A percentile compares a stretch with the other conserved stretches of the same genome.
Evolutionary conservation across 2,888 invertebrate genomes (phyloP).

Genomic region (Neoscelio sp.): DNA sequence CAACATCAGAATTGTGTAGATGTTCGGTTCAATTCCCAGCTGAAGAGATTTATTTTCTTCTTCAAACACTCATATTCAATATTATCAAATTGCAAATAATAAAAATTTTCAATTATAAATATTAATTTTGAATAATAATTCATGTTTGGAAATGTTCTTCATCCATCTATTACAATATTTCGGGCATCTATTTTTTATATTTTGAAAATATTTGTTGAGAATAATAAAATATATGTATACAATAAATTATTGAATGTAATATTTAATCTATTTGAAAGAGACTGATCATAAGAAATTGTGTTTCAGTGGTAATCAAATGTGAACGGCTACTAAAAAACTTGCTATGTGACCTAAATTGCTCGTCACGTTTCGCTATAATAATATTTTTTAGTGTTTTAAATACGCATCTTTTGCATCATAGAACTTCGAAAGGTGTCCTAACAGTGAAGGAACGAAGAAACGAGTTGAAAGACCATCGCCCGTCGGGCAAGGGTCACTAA

Average conservation of each 20-base stretch:
- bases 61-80: too few relatives aligned
- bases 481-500: constrained; percentile 82
- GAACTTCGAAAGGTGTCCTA: constrained; percentile 74
- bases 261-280: constrained; percentile 65
- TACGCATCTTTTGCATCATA: constrained; percentile 60
- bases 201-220: too few relatives aligned
- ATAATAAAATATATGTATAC: background rate
- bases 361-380: constrained; percentile 52
- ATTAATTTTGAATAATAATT: too few relatives aligned
- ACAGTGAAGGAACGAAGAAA: constrained; percentile 79
- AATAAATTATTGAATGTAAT: constrained; percentile 54
- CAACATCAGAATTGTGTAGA: too few relatives aligned
- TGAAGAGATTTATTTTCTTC: too few relatives aligned
- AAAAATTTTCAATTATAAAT: too few relatives aligned
- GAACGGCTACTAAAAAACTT: constrained; percentile 64
- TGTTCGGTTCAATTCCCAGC: too few relatives aligned
- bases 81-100: too few relatives aligned
- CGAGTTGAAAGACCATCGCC: constrained; percentile 81
- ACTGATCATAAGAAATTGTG: constrained; percentile 62
- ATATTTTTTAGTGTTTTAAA: constrained; percentile 57
- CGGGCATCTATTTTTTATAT: too few relatives aligned
- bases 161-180: too few relatives aligned
- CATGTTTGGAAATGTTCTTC: too few relatives aligned
- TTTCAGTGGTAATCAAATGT: constrained; percentile 60
- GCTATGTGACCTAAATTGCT: constrained; percentile 63